Base-by-base conservation (phyloP, 2,888 invertebrate species). In the Parochlus steinenii region DNA sequence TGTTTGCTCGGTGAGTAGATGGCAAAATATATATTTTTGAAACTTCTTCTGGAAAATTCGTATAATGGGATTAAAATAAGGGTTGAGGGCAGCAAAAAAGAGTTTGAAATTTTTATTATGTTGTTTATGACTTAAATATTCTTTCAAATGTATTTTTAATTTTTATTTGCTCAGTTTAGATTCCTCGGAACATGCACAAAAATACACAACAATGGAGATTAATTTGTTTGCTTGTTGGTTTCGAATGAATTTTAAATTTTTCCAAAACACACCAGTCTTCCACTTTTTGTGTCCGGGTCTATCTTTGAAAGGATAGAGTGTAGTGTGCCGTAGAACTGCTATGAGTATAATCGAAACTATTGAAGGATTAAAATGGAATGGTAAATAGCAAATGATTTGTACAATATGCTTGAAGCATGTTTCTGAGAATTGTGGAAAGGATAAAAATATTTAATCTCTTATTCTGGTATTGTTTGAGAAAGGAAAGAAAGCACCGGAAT, bases 11-110 rank as follows among this genome's bases (percentile, higher is more conserved):
- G n/a, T n/a, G n/a, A n/a, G n/a, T n/a, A n/a, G n/a, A n/a, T n/a
- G n/a, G n/a, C n/a, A n/a, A n/a, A n/a, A n/a, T n/a, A n/a, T n/a
- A n/a, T n/a, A n/a, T n/a, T n/a, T n/a, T n/a, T n/a, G n/a, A n/a
- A n/a, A n/a, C n/a, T n/a, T n/a, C n/a, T n/a, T n/a, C n/a, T n/a
- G n/a, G n/a, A n/a, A 16, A 28, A 30, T 11, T 19, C 19, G 11
- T 20, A 23, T 33, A 27, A 33, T 35, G 34, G 34, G 34, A 35
- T 35, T 35, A 35, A 35, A 35, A 35, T 35, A 22, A 35, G 29
- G 34, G 34, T 12, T 28, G 26, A 18, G 33, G 18, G 12, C 19
- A 33, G 12, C 17, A 16, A 10, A 24, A 16, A 32, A 32, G 17
- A 25, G 17, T 18, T 12, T 12, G 17, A 29, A 29, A n/a, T n/a